Conservation (phyloP, 2,797 vertebrate genomes). For the Antrozous pallidus region DNA sequence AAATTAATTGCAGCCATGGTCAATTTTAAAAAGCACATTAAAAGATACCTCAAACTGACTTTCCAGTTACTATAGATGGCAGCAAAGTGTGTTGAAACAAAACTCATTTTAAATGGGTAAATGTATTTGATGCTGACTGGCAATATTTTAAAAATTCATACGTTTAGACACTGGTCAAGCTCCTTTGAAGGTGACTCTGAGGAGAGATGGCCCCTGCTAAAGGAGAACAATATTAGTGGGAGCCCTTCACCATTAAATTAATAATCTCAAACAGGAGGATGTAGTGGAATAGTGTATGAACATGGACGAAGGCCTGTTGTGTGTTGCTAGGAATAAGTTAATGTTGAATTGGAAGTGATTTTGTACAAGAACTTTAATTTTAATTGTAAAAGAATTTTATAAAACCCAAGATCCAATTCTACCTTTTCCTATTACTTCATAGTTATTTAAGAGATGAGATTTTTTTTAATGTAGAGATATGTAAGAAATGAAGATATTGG, state of each 20-base stretch:
- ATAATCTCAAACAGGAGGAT: constrained; percentile 49
- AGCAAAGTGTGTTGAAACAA: constrained; percentile 80
- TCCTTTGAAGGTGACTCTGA: constrained; percentile 67
- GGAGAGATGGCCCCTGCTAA: constrained; percentile 59
- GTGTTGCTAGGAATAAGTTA: constrained; percentile 26
- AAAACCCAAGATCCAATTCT: neutral
- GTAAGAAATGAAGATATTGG: neutral
- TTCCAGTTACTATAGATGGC: constrained; percentile 82
- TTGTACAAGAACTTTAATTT: constrained; percentile 23
- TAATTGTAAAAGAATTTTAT: neutral
- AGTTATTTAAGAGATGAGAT: neutral
- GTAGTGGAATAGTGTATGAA: neutral
- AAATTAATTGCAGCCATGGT: constrained; percentile 84
- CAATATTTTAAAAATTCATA: constrained; percentile 80
- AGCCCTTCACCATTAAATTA: neutral
- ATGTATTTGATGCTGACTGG: constrained; percentile 77
- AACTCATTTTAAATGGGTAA: constrained; percentile 82
- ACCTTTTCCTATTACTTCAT: neutral
- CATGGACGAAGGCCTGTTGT: neutral
- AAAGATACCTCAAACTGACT: constrained; percentile 83
- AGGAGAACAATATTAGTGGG: constrained; percentile 35
- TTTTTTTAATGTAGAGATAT: neutral
- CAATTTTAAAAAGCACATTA: constrained; percentile 81
- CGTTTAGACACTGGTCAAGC: constrained; percentile 68
- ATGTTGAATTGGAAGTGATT: constrained; percentile 57